Conservation (phyloP, 2,797 vertebrate species). For the Todus mexicanus region DNA sequence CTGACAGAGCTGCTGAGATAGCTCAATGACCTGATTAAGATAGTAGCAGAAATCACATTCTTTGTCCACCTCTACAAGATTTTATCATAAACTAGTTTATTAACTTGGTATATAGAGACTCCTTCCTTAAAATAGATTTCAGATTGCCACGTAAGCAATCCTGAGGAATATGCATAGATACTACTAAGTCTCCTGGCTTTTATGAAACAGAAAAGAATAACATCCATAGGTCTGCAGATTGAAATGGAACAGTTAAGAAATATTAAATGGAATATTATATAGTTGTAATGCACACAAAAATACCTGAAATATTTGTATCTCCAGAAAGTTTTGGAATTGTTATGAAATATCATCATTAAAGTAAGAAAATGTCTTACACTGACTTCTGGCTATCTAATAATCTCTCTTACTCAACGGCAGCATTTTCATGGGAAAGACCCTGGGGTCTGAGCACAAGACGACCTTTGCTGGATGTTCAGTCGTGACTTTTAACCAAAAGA, state of each 20-base stretch:
- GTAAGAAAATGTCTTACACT: neutral
- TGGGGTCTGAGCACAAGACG: neutral
- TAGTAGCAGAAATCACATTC: neutral
- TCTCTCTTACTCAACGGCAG: neutral
- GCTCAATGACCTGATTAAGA: conserved; percentile 33
- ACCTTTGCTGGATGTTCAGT: neutral
- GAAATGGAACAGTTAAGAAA: neutral
- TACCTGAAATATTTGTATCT: neutral
- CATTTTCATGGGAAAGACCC: neutral
- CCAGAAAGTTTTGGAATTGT: neutral
- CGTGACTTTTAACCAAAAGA: no score
- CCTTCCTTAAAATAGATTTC: neutral
- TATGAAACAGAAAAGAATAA: neutral
- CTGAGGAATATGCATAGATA: neutral
- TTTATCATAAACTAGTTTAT: neutral
- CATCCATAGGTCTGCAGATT: neutral
- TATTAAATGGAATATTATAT: neutral
- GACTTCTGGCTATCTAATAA: neutral
- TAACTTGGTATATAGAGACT: neutral
- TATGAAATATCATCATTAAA: neutral
- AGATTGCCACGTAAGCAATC: neutral
- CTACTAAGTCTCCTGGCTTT: neutral
- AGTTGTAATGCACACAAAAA: neutral
- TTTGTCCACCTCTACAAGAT: neutral
- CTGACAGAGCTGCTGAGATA: conserved; percentile 7